Base-by-base conservation (phyloP, 2,797 vertebrate genomes). In the Poeciliopsis turneri region DNA sequence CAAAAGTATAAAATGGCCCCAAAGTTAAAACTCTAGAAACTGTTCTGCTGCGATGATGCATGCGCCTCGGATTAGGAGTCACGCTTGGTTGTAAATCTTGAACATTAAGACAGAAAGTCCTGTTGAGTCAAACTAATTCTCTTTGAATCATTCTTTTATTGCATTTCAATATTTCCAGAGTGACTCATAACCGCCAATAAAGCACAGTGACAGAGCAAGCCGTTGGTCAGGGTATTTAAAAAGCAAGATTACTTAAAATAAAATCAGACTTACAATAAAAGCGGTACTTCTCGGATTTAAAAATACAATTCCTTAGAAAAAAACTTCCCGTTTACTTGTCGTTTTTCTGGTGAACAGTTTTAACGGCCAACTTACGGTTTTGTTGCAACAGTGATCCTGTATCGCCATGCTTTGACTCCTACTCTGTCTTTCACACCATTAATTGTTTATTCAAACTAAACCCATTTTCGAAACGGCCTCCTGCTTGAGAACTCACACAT, bases 71-170 rank as follows among this genome's bases (percentile, higher is more conserved):
- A 66, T 23, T 16, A 69, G 10, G 15, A 7, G 10, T 43, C 66
- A 68, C 9, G 23, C 36, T 68, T 13, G 36, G 4, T n/a, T 39
- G 55, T 18, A 70, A 53, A 77, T 71, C 28, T 55, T 36, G 53
- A 78, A 33, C 18, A 5, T 33, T 45, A 36, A 16, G 36, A 64
- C 16, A 74, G 36, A 55, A 78, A 64, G 75, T 55, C 47, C 55
- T 73, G n/a, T 11, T 25, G 25, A 77, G 28, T n/a, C 39, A 76
- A 23, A 83, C 4, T 33, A 33, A n/a, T n/a, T 61, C 20, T 16
- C 2, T 15, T 36, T 79, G 71, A 84, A 13, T 84, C 39, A 33
- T 64, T 72, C 72, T 61, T 59, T 78, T 66, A 30, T 43, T 69
- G 36, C 6, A 39, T 77, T 74, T 74, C 20, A 36, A 2, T 43